A percentile compares a stretch with the other conserved stretches of the same genome.
These are phyloP conservation scores for Drosophila austrosaltans DNA, from an alignment of 2,888 invertebrate species.

Conservation along the genomic window DNA sequence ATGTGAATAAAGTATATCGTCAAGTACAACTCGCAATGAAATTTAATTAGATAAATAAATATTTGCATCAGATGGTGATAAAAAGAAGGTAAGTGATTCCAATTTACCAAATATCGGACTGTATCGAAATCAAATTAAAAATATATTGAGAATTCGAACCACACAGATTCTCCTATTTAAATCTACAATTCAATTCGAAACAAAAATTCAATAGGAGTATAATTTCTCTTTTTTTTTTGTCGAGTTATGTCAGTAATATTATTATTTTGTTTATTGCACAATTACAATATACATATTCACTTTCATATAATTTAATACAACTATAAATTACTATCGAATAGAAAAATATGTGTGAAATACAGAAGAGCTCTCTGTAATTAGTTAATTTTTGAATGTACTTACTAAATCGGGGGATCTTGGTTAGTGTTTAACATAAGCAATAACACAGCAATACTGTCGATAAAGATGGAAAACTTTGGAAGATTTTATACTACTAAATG, in stretches of 20 bases:
- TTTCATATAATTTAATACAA: constrained; percentile 75
- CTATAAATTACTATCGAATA: constrained; percentile 64
- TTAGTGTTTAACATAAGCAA: constrained; percentile 74
- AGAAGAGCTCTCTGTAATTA: constrained; percentile 34
- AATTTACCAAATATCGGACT: neutral
- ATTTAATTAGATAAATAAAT: neutral
- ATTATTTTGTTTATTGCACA: constrained; percentile 78
- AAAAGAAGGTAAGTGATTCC: neutral
- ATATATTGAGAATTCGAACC: too few species aligned
- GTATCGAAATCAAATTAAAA: too few species aligned
- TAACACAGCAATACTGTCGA: constrained; percentile 67
- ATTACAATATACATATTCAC: constrained; percentile 80
- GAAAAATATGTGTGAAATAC: constrained; percentile 32
- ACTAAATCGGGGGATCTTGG: constrained; percentile 38
- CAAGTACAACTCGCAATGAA: constrained; percentile 53
- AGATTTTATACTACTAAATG: constrained; percentile 49
- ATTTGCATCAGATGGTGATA: neutral
- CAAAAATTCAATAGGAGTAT: too few species aligned
- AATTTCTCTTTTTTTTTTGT: neutral
- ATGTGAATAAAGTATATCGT: constrained; percentile 75
- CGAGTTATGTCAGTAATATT: constrained; percentile 43
- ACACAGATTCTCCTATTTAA: too few species aligned
- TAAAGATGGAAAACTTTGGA: constrained; percentile 45
- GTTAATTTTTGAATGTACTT: constrained; percentile 38
- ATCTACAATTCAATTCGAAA: too few species aligned